phyloP scores from a whole-genome alignment of 2,113 vertebrate genomes.

The Dendrocopos noguchii region DNA sequence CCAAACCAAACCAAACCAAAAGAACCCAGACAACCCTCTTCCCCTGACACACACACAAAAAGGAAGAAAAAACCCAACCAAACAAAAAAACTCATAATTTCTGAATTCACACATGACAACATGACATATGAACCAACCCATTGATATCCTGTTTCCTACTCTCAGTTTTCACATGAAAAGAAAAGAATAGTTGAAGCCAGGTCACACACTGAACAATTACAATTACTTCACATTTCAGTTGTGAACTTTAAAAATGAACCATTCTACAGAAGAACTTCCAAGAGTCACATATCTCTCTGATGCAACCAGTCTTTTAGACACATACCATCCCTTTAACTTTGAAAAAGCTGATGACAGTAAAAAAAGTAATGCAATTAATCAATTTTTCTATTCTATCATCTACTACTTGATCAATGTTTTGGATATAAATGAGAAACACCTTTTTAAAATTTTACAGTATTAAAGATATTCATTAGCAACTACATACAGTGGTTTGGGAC shows the following conservation, averaged over 20 bases:
- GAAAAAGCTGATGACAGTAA: not conserved
- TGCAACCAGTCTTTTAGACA: not conserved
- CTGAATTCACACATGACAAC: not conserved
- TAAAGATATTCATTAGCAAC: not conserved
- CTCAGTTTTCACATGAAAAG: not conserved
- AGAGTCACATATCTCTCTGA: not conserved
- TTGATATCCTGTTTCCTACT: not conserved
- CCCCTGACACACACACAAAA: too few species aligned
- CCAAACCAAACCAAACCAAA: not conserved
- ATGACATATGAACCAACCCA: not conserved
- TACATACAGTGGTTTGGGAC: not conserved
- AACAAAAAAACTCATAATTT: not conserved
- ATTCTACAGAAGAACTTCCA: not conserved
- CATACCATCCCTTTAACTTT: not conserved
- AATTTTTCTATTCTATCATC: not conserved
- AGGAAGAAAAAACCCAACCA: not conserved
- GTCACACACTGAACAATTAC: not conserved
- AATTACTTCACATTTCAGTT: not conserved
- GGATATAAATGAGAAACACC: accelerated
- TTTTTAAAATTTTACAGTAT: not conserved
- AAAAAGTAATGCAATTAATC: not conserved
- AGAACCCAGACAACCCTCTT: too few species aligned
- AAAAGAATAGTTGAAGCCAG: not conserved
- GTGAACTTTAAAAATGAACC: not conserved
- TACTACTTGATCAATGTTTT: not conserved